Conservation (phyloP, 2,113 vertebrate genomes). For the Elgaria multicarinata region DNA sequence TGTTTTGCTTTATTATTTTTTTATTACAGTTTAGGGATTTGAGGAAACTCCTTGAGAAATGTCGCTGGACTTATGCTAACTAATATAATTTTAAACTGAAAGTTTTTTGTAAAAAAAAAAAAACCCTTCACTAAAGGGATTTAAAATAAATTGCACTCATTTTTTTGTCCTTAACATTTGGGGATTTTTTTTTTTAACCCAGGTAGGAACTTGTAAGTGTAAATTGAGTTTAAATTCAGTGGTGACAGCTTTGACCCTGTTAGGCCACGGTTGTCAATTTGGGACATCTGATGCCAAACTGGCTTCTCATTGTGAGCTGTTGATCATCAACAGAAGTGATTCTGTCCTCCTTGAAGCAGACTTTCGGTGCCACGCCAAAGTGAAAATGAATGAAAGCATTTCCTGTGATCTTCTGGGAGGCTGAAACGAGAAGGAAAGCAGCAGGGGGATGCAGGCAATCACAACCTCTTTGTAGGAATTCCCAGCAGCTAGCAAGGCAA, state of each 20-base stretch:
- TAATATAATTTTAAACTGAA: no score
- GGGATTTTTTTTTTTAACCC: background rate
- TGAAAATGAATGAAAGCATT: conserved; percentile 6
- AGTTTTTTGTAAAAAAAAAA: no score
- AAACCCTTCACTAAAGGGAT: no score
- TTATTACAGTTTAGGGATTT: background rate
- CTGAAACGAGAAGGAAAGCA: background rate
- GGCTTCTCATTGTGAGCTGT: background rate
- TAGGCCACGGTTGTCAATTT: background rate
- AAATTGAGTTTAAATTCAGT: background rate
- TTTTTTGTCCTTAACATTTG: background rate
- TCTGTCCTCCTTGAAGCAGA: background rate
- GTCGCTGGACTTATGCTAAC: background rate
- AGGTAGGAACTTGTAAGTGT: background rate
- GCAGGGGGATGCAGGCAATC: background rate
- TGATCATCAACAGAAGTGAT: background rate
- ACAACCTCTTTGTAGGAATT: background rate
- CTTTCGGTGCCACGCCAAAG: background rate
- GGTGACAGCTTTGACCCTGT: background rate
- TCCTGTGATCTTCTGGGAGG: background rate
- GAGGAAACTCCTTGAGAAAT: background rate
- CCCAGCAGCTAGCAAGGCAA: background rate
- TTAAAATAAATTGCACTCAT: no score
- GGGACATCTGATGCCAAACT: no score
- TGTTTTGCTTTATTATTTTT: background rate